Conservation (phyloP, 2,797 vertebrate species). For the Semotilus atromaculatus region DNA sequence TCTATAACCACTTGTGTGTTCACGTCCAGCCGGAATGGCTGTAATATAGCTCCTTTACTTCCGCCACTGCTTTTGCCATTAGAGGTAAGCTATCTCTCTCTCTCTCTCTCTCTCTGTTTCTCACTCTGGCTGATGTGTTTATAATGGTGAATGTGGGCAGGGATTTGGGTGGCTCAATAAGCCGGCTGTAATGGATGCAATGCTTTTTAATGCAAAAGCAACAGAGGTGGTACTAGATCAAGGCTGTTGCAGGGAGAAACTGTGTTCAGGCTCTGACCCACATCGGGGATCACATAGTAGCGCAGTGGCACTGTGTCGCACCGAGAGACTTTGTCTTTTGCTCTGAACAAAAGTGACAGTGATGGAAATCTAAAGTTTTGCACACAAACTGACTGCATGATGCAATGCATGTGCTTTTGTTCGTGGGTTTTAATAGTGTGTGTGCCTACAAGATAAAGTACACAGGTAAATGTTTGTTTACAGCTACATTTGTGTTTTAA, state of each 20-base stretch:
- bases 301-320: neutral
- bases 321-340: slow-evolving; percentile 1
- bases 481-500: neutral
- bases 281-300: neutral
- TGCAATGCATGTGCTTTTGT: neutral
- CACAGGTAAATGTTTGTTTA: neutral
- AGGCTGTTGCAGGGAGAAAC: slow-evolving; percentile 15
- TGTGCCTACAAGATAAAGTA: neutral
- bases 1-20: slow-evolving; percentile 38
- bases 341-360: slow-evolving; percentile 2
- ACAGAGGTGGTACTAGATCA: slow-evolving; percentile 21
- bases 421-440: neutral
- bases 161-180: neutral
- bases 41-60: slow-evolving; percentile 38
- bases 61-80: slow-evolving; percentile 17
- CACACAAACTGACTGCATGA: neutral
- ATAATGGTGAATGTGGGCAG: slow-evolving; percentile 35
- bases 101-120: slow-evolving; percentile 29
- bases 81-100: slow-evolving; percentile 44
- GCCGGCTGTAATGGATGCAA: slow-evolving; percentile 32
- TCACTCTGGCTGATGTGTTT: slow-evolving; percentile 22
- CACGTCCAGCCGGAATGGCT: slow-evolving; percentile 19
- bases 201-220: slow-evolving; percentile 13
- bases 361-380: slow-evolving; percentile 29
- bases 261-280: slow-evolving; percentile 31